Evolutionary conservation across 2,888 invertebrate species (phyloP).

Genomic region (Drosophila multiciliata): DNA sequence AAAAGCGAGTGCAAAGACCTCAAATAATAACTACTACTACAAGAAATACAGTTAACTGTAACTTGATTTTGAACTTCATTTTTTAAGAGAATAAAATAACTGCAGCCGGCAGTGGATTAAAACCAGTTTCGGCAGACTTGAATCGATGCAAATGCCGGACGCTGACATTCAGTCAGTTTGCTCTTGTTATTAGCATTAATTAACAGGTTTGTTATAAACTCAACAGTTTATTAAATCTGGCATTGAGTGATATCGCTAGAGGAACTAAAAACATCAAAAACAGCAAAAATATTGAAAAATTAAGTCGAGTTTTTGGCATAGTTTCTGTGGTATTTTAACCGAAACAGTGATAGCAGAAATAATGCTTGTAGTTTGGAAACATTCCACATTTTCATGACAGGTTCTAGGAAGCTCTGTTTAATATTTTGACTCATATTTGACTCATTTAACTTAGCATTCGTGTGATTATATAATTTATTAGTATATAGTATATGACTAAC

Average conservation of each 20-base stretch:
- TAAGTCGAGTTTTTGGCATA: not conserved
- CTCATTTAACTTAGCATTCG: not conserved
- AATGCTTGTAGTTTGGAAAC: slow-evolving; percentile 16
- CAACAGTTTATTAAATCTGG: slow-evolving; percentile 26
- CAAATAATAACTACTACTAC: not conserved
- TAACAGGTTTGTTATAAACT: slow-evolving; percentile 7
- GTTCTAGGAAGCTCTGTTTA: too few relatives aligned
- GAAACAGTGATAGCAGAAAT: slow-evolving; percentile 1
- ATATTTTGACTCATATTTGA: too few relatives aligned
- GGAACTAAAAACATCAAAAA: slow-evolving; percentile 12
- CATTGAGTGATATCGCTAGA: slow-evolving; percentile 24
- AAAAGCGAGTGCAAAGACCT: slow-evolving; percentile 51
- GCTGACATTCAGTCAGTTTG: slow-evolving; percentile 1
- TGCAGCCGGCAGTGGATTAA: slow-evolving; percentile 10
- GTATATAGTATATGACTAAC: not conserved
- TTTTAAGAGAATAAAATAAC: slow-evolving; percentile 7
- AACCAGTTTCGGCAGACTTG: slow-evolving; percentile 45
- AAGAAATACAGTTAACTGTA: not conserved
- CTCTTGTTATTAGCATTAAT: slow-evolving; percentile 41
- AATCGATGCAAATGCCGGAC: slow-evolving; percentile 26
- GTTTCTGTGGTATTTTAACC: not conserved
- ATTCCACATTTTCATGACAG: slow-evolving; percentile 12
- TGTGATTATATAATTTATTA: not conserved
- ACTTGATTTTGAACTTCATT: slow-evolving; percentile 54
- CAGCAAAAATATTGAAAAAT: slow-evolving; percentile 12